phyloP scores from a whole-genome alignment of 1,140 invertebrate genomes.

The Drosophila baimaii region DNA sequence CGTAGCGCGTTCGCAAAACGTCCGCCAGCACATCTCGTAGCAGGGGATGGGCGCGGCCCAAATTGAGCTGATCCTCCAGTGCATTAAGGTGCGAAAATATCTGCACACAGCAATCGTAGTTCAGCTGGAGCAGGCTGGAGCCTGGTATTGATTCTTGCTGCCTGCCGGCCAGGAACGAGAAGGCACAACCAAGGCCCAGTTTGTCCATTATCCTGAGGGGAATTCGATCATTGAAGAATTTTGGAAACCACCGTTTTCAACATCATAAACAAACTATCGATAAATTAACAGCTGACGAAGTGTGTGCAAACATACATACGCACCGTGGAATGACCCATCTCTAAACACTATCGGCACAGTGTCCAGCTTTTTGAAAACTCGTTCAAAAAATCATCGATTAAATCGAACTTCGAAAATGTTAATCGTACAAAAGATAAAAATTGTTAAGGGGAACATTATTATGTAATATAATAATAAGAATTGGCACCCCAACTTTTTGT shows the following conservation, averaged over 20 bases:
- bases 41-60: slow-evolving; percentile 51
- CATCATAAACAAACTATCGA: slow-evolving; percentile 23
- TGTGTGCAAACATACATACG: background rate
- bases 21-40: slow-evolving; percentile 38
- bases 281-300: slow-evolving; percentile 22
- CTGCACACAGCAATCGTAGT: slow-evolving; percentile 63
- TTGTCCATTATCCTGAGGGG: slow-evolving; percentile 56
- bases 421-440: background rate
- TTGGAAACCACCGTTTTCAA: background rate
- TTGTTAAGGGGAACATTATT: too few species aligned
- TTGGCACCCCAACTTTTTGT: too few species aligned
- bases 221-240: background rate
- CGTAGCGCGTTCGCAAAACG: slow-evolving; percentile 21
- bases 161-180: slow-evolving; percentile 54
- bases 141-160: slow-evolving; percentile 8
- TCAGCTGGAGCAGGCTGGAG: slow-evolving; percentile 55
- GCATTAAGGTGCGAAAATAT: slow-evolving; percentile 56
- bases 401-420: background rate
- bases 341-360: background rate
- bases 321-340: background rate
- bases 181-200: slow-evolving; percentile 51
- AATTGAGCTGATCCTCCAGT: slow-evolving; percentile 63
- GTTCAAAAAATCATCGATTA: too few species aligned
- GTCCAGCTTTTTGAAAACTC: background rate
- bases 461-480: too few species aligned